phyloP scores from a whole-genome alignment of 2,113 vertebrate species.

The Amphilophus citrinellus region DNA sequence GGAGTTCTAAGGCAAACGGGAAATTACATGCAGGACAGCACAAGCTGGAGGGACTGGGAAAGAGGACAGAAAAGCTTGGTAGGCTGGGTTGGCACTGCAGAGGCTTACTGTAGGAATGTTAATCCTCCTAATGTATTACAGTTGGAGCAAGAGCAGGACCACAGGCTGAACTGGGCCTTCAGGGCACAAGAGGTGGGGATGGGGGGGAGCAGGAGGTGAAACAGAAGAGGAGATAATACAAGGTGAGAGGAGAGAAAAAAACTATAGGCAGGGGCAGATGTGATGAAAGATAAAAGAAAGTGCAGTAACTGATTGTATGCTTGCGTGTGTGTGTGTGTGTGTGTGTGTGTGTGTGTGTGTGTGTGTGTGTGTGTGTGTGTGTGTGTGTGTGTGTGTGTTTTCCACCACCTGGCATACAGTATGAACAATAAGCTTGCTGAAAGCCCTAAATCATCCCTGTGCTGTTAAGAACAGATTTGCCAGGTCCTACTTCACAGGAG shows the following conservation, averaged over 20 bases:
- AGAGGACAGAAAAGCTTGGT: conserved; percentile 54
- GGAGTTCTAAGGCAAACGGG: conserved; percentile 60
- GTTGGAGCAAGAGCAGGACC: conserved; percentile 70
- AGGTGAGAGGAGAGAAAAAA: background rate
- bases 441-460: conserved; percentile 13
- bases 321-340: background rate
- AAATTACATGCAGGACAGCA: conserved; percentile 67
- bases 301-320: background rate
- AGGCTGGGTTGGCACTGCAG: conserved; percentile 44
- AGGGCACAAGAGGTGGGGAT: conserved; percentile 10
- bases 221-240: background rate
- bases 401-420: background rate
- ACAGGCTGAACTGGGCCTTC: conserved; percentile 56
- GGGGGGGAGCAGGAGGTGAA: background rate
- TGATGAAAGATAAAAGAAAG: background rate
- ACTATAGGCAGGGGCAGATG: background rate
- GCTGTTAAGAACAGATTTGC: background rate
- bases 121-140: conserved; percentile 82
- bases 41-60: conserved; percentile 53
- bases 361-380: conserved; percentile 10
- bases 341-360: background rate
- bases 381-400: background rate
- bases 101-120: conserved; percentile 80
- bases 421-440: background rate
- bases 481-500: conserved; percentile 11